Evolutionary conservation across 2,888 invertebrate species (phyloP), one percentile per base, ranked within the genome.

Genomic region (Mechanitis mazaeus): DNA sequence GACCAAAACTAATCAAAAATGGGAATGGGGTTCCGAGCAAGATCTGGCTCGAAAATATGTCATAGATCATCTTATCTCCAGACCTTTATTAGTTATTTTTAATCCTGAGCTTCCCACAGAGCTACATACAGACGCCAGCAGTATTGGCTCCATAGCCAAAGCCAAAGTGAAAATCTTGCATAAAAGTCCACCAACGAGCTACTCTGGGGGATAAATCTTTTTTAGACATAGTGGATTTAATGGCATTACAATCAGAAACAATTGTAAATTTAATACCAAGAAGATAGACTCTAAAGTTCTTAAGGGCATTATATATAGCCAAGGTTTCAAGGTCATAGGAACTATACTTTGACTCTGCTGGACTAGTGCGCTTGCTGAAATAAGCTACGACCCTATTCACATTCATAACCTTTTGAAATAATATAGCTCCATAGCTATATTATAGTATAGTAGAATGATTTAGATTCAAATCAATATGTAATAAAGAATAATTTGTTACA

Each of bases 11-110:
- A 54, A 69, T 35, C 55, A 70, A 64, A 64, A 68, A 68, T 71
- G 70, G 63, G 60, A 64, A 35, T 75, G 75, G 75, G 66, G 68
- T 1, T 7, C n/a, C 0, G 72, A 74, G 47, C 76, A 78, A 12
- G 54, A 72, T 3, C 31, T 42, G 1, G 74, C 74, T 11, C 65
- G 77, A 2, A 2, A 64, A 7, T 35, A 60, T 55, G 53, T 75
- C 5, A 72, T 72, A 28, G n/a, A 57, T 9, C 62, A 58, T n/a
- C 46, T 72, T 12, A 56, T 60, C 12, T 54, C 62, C 1, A 60
- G 55, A 28, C 71, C 71, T 9, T 64, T 74, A 1, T 53, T 70
- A 33, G 58, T 60, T 33, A 64, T 68, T 45, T 69, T 58, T 54
- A 60, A 70, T 45, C 66, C 68, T 5, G n/a, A 56, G 1, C 45